Base-by-base conservation (phyloP, 2,113 vertebrate genomes). In the Microcebus jonahi region DNA sequence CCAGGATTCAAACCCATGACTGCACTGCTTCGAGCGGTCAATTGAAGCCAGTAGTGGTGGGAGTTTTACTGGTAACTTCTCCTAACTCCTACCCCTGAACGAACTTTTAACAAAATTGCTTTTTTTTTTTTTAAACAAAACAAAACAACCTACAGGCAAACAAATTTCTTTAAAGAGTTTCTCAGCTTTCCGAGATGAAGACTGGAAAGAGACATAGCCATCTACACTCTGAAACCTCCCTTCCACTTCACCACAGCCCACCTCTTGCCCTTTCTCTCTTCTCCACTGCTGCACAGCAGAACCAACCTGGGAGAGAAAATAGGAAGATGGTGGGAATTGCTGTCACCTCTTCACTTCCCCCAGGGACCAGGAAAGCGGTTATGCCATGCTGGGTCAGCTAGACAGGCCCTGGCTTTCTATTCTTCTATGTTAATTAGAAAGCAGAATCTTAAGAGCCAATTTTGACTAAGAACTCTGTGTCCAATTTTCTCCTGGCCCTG, bases 341-440 rank as follows among this genome's bases (percentile, higher is more conserved):
- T 27, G 25, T 89, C 97, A 70, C 80, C 96, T 97, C 75, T 50
- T 67, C 42, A 42, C 48, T 75, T 61, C 73, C 70, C 63, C 85
- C 81, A 59, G 80, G 90, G 95, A 94, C 91, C 70, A 88, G 95
- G 94, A 95, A 94, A 67, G 86, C 25, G 31, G 87, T 88, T 84
- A 81, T 96, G 92, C 85, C 45, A 17, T 4, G 71, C 94, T 97
- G 98, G 96, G 91, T 96, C 97, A 97, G 96, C 73, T n/a, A 67
- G 63, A n/a, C 65, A 96, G 82, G 96, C 4, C 39, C 85, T 36
- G 59, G 25, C 21, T 98, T 98, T 98, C 97, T 98, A 87, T 86
- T 98, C 90, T 96, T 97, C 94, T 96, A 42, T 97, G 96, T 98
- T 98, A 98, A 98, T 98, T 98, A 98, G 96, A 98, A 98, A 89